Evolutionary conservation across 2,888 invertebrate genomes (phyloP).

Genomic region (Beris morrisii): DNA sequence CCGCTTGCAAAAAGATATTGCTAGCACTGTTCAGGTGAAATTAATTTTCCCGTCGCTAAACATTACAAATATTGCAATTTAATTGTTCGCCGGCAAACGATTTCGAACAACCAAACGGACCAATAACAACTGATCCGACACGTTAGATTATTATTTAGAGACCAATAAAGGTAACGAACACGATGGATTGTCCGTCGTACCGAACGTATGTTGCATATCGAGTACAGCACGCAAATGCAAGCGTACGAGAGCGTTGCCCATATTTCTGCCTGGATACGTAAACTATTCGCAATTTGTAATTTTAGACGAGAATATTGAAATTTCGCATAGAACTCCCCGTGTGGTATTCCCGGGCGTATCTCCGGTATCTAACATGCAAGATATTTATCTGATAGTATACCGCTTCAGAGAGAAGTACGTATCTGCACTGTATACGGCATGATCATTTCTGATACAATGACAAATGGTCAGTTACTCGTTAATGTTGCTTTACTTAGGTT

Average conservation of each 20-base stretch:
- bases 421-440: too few species aligned
- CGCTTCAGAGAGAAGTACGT: too few species aligned
- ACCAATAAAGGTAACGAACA: slow-evolving; percentile 20
- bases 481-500: slow-evolving; percentile 7
- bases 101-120: not conserved
- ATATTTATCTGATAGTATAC: too few species aligned
- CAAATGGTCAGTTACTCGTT: slow-evolving; percentile 12
- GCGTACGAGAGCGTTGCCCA: too few species aligned
- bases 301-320: slow-evolving; percentile 5
- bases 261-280: not conserved
- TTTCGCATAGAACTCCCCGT: too few species aligned
- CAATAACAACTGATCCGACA: slow-evolving; percentile 1
- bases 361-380: too few species aligned
- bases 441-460: slow-evolving; percentile 8
- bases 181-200: slow-evolving; percentile 16
- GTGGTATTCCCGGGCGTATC: too few species aligned
- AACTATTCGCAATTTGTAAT: slow-evolving; percentile 28
- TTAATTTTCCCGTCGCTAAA: slow-evolving; percentile 4
- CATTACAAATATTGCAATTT: not conserved
- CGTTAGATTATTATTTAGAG: slow-evolving; percentile 27
- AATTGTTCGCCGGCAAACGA: not conserved
- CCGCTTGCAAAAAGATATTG: not conserved
- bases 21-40: not conserved
- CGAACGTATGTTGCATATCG: too few species aligned
- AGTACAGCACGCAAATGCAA: too few species aligned